A percentile compares a stretch with the other conserved stretches of the same genome.
Evolutionary conservation across 2,113 vertebrate species (phyloP).

Genomic region (Rutilus rutilus): DNA sequence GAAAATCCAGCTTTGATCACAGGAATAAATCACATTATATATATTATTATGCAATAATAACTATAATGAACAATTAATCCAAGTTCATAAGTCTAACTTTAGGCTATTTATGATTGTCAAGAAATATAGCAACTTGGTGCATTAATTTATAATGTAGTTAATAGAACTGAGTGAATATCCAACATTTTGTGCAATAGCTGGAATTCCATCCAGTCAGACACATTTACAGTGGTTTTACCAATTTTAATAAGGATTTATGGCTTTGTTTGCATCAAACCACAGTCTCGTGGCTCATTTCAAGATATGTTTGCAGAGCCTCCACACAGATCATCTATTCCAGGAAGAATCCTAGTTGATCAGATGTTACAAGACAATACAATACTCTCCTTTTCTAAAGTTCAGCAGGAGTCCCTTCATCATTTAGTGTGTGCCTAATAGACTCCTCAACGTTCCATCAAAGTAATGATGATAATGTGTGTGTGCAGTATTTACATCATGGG

Average conservation of each 20-base stretch:
- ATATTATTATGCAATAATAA: too few relatives aligned
- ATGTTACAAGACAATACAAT: background rate
- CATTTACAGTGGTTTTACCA: background rate
- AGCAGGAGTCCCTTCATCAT: background rate
- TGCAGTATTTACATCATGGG: constrained; percentile 92
- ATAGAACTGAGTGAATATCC: background rate
- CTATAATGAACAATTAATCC: too few relatives aligned
- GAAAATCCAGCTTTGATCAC: too few relatives aligned
- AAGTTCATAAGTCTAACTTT: background rate
- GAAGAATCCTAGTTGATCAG: background rate
- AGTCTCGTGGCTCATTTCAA: background rate
- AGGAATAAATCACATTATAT: too few relatives aligned
- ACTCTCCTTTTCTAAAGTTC: background rate
- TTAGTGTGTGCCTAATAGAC: background rate
- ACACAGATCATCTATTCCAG: background rate
- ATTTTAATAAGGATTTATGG: background rate
- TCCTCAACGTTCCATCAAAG: background rate
- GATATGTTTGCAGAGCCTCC: background rate
- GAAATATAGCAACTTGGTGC: background rate
- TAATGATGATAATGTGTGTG: background rate
- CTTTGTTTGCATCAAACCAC: background rate
- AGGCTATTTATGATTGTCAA: background rate
- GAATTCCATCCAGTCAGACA: background rate
- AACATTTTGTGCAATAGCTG: background rate
- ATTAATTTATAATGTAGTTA: background rate